These are phyloP conservation scores for Physella acuta DNA, from an alignment of 1,140 invertebrate species.

Conservation along the genomic window DNA sequence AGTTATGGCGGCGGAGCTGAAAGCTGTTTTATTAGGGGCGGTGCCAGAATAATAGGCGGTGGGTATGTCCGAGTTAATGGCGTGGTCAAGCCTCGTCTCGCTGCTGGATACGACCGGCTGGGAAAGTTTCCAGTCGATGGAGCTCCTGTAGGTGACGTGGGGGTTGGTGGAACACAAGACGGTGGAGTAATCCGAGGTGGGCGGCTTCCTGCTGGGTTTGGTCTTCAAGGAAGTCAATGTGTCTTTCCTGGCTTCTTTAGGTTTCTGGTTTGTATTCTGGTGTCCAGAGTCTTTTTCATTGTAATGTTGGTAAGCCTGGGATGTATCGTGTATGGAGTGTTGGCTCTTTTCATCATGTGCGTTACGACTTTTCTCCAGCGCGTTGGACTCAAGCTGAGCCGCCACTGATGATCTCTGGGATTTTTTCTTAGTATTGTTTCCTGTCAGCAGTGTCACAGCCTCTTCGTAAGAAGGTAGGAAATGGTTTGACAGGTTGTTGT, in stretches of 20 bases:
- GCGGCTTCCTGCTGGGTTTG: neutral
- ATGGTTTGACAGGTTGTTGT: neutral
- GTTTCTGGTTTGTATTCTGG: neutral
- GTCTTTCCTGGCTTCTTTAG: too few relatives aligned
- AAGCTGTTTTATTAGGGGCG: slow-evolving; percentile 20
- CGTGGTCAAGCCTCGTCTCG: neutral
- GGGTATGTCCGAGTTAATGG: slow-evolving; percentile 11
- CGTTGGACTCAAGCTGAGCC: neutral
- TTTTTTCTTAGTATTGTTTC: neutral
- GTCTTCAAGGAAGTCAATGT: neutral
- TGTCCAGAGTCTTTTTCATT: neutral
- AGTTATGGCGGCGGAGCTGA: neutral
- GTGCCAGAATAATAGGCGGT: slow-evolving; percentile 24
- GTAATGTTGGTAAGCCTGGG: neutral
- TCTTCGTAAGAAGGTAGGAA: slow-evolving; percentile 8
- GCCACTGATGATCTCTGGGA: neutral
- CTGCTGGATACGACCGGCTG: neutral
- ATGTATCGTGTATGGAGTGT: neutral
- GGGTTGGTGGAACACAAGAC: neutral
- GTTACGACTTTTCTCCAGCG: neutral
- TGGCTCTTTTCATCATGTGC: neutral
- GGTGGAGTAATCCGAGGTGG: neutral
- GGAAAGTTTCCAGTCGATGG: neutral
- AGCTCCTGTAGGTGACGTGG: neutral
- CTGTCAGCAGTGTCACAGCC: neutral